A percentile compares a stretch with the other conserved stretches of the same genome.
phyloP scores from a whole-genome alignment of 2,113 vertebrate genomes.

The Leptosomus discolor region DNA sequence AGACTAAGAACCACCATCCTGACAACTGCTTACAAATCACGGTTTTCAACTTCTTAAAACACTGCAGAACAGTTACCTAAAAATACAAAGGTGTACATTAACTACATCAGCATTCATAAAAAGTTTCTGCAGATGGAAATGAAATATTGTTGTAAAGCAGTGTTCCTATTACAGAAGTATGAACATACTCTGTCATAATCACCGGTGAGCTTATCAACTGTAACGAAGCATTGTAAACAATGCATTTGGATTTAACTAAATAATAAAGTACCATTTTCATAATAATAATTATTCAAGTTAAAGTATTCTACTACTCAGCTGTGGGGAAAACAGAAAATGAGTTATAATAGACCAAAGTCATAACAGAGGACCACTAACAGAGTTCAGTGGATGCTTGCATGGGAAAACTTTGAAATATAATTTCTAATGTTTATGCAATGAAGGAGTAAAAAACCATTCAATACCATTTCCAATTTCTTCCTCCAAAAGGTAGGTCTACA shows the following conservation, averaged over 20 bases:
- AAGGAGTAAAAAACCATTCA: background rate
- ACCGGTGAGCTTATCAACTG: background rate
- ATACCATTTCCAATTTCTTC: background rate
- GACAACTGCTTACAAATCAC: background rate
- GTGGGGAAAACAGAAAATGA: background rate
- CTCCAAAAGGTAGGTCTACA: background rate
- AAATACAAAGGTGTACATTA: background rate
- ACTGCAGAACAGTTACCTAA: background rate
- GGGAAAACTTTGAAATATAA: background rate
- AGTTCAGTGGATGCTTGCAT: background rate
- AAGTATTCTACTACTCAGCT: background rate
- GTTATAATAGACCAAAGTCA: background rate
- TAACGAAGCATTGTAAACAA: background rate
- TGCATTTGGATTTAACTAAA: background rate
- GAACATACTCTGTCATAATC: background rate
- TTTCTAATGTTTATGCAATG: background rate
- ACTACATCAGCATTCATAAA: background rate
- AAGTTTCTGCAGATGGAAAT: background rate
- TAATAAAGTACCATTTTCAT: background rate
- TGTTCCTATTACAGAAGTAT: background rate
- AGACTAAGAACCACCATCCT: background rate
- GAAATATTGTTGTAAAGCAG: background rate
- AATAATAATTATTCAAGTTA: background rate
- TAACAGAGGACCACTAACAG: background rate
- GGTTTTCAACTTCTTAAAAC: background rate